Conservation (phyloP, 2,797 vertebrate species). For the Eospalax fontanierii region DNA sequence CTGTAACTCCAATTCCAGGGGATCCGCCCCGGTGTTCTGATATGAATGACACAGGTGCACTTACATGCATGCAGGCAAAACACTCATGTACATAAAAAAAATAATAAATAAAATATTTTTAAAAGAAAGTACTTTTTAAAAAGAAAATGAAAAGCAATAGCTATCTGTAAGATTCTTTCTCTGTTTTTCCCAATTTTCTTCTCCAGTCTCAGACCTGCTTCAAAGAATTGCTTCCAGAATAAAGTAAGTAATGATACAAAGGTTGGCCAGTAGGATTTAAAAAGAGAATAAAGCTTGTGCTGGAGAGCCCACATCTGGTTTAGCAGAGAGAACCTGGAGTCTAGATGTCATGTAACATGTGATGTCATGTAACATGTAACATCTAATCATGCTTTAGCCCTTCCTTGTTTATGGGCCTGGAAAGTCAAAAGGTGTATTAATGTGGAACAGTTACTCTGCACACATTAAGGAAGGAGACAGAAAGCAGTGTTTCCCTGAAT, state of each 20-base stretch:
- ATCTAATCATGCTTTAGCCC: constrained; percentile 13
- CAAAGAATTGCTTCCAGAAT: constrained; percentile 57
- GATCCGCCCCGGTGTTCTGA: no score
- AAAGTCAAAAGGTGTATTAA: constrained; percentile 13
- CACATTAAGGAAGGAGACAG: neutral
- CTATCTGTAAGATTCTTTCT: constrained; percentile 43
- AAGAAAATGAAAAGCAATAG: no score
- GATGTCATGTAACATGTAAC: neutral
- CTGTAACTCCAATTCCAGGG: no score
- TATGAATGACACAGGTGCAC: no score
- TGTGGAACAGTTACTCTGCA: neutral
- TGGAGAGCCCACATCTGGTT: constrained; percentile 12
- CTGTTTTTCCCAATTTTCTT: constrained; percentile 19
- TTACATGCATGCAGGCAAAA: no score
- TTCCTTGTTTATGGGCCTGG: neutral
- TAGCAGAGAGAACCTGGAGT: neutral
- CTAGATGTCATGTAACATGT: neutral
- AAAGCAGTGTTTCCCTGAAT: neutral
- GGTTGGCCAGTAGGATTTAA: neutral
- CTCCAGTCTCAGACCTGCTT: constrained; percentile 10
- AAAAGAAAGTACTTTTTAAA: no score
- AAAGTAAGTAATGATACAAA: constrained; percentile 55
- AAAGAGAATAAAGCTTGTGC: neutral
- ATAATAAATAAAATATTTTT: no score
- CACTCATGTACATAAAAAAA: no score